These are phyloP conservation scores for Caenorhabditis afra DNA, from an alignment of 2,888 invertebrate genomes.

Conservation along the genomic window DNA sequence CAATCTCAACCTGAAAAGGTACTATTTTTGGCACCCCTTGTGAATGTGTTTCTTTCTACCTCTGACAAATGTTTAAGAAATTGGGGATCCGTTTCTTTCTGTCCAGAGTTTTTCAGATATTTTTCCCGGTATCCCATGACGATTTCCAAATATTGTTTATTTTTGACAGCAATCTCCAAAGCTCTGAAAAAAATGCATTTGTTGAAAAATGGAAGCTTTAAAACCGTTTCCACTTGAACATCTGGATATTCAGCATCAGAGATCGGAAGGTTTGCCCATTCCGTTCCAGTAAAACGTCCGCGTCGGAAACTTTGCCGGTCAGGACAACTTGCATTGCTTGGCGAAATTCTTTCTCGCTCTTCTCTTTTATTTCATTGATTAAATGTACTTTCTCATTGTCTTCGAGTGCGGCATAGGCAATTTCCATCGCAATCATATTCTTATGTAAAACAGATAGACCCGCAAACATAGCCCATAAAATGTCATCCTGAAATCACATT, in stretches of 20 bases:
- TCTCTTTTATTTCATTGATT: slow-evolving; percentile 72
- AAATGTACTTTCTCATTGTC: slow-evolving; percentile 83
- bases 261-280: slow-evolving; percentile 84
- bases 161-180: slow-evolving; percentile 86
- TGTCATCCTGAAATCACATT: slow-evolving; percentile 75
- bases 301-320: slow-evolving; percentile 82
- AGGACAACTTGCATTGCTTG: slow-evolving; percentile 82
- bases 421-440: slow-evolving; percentile 92
- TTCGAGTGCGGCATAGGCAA: slow-evolving; percentile 93
- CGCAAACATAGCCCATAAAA: slow-evolving; percentile 94
- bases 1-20: slow-evolving; percentile 81
- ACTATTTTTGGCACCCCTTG: background rate
- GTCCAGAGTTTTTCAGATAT: slow-evolving; percentile 84
- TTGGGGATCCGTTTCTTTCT: slow-evolving; percentile 81
- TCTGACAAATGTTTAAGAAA: slow-evolving; percentile 74
- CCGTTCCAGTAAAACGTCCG: slow-evolving; percentile 86
- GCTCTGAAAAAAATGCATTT: slow-evolving; percentile 82
- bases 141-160: slow-evolving; percentile 87
- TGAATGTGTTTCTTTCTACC: slow-evolving; percentile 31
- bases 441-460: slow-evolving; percentile 91
- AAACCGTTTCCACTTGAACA: slow-evolving; percentile 87
- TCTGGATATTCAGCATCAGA: slow-evolving; percentile 86
- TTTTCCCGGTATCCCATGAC: slow-evolving; percentile 86
- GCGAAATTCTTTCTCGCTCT: slow-evolving; percentile 81
- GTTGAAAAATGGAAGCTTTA: background rate